phyloP scores from a whole-genome alignment of 2,113 vertebrate species.

The Epinephelus moara region DNA sequence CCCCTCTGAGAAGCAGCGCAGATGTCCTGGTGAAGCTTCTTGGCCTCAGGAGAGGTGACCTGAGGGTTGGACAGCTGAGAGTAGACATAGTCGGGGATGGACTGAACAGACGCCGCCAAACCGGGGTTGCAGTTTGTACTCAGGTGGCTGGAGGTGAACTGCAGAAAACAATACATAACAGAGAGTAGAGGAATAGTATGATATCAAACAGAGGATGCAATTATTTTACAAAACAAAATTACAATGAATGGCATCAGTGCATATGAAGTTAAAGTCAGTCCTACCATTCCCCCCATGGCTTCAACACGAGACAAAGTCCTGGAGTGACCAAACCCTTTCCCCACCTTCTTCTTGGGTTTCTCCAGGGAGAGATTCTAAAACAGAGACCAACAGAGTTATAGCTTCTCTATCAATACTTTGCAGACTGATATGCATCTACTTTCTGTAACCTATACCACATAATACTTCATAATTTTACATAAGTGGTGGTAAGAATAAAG shows the following conservation, averaged over 20 bases:
- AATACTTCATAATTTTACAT: not conserved
- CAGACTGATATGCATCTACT: not conserved
- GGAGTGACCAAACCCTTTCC: constrained; percentile 87
- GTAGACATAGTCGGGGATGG: constrained; percentile 91
- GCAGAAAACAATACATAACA: not conserved
- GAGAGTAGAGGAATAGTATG: not conserved
- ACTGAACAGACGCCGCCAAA: constrained; percentile 86
- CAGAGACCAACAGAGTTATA: not conserved
- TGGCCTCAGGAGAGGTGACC: constrained; percentile 87
- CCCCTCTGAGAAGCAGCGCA: constrained; percentile 89
- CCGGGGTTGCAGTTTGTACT: constrained; percentile 41
- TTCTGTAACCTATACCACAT: not conserved
- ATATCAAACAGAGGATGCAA: not conserved
- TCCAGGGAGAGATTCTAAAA: constrained; percentile 82
- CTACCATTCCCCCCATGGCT: constrained; percentile 88
- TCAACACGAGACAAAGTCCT: constrained; percentile 91
- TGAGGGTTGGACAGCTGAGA: constrained; percentile 87
- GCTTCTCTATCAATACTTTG: not conserved
- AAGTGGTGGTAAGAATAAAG: not conserved
- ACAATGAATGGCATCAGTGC: not conserved
- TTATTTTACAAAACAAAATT: not conserved
- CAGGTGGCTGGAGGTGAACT: constrained; percentile 79
- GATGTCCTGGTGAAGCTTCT: constrained; percentile 91
- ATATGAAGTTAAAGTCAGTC: not conserved
- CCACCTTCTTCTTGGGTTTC: constrained; percentile 90